Base-by-base conservation (phyloP, 2,113 vertebrate species). In the Sialia sialis region DNA sequence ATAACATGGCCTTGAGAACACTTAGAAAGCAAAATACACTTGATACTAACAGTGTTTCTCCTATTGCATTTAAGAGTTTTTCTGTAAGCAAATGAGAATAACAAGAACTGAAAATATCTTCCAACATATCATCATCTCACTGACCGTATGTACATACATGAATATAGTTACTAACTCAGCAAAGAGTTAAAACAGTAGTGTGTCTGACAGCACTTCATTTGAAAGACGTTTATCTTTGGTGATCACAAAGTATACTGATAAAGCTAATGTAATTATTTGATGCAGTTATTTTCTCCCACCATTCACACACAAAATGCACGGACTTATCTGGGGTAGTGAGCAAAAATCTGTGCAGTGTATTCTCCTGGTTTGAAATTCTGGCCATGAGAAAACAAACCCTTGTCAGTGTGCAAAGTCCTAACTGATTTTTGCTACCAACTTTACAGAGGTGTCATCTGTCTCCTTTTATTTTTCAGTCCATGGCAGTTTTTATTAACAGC, bases 21-120 rank as follows among this genome's bases (percentile, higher is more conserved):
- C 43, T 36, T 36, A 49, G 55, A 86, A 94, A 91, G n/a, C 30
- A 89, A 93, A 96, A 76, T 16, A 84, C 12, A 79, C 46, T 82
- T 30, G 6, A 87, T 32, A 62, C 30, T 54, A 82, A 72, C 36
- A 81, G 39, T 23, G 26, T 63, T 90, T 90, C 52, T 84, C 68
- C 55, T 86, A 62, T 14, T 56, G 62, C 58, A 62, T 48, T 82
- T 72, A 59, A 66, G 43, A 84, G 44, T 29, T 80, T 84, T 94
- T 63, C 48, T 58, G 41, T 41, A 89, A 91, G 59, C 18, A 90
- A 72, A 80, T 25, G 25, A 70, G 56, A 78, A 68, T 25, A 34
- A 63, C 48, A 64, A 70, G 73, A 94, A 77, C 16, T 23, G 64
- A 75, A 91, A 91, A 70, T 26, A 55, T 41, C 63, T 84, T 79